phyloP scores from a whole-genome alignment of 37 sponge, comb jelly and placozoan genomes.

The Dysidea cf. avara region DNA sequence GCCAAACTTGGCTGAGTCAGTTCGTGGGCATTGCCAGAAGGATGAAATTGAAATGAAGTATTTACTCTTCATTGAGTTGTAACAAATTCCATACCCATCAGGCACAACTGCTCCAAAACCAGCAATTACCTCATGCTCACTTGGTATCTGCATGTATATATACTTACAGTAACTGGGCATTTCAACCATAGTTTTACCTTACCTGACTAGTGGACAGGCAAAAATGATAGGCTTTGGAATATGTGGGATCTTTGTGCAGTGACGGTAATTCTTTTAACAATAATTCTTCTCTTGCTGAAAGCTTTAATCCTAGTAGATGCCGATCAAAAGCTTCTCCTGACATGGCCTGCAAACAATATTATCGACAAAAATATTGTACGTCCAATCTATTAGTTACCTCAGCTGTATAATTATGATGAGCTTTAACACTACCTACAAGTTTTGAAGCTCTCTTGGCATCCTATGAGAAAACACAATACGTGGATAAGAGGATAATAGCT shows the following conservation, averaged over 20 bases:
- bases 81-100: constrained; percentile 91
- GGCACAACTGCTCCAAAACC: constrained; percentile 92
- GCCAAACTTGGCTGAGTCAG: constrained; percentile 45
- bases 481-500: too few relatives aligned
- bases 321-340: constrained; percentile 82
- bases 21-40: constrained; percentile 57
- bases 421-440: constrained; percentile 47
- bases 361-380: too few relatives aligned
- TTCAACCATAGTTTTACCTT: not conserved
- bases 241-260: constrained; percentile 77
- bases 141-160: too few relatives aligned
- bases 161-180: too few relatives aligned
- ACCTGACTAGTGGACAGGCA: constrained; percentile 94
- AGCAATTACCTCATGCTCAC: too few relatives aligned
- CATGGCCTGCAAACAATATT: constrained; percentile 55
- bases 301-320: constrained; percentile 83
- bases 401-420: constrained; percentile 68
- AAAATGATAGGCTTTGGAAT: constrained; percentile 53
- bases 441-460: constrained; percentile 47
- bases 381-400: too few relatives aligned
- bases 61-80: constrained; percentile 74
- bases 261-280: constrained; percentile 67
- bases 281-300: constrained; percentile 68
- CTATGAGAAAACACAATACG: too few relatives aligned
- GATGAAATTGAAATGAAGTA: constrained; percentile 63